Base-by-base conservation (phyloP, 1,140 invertebrate species). In the Zaprionus camerounensis region DNA sequence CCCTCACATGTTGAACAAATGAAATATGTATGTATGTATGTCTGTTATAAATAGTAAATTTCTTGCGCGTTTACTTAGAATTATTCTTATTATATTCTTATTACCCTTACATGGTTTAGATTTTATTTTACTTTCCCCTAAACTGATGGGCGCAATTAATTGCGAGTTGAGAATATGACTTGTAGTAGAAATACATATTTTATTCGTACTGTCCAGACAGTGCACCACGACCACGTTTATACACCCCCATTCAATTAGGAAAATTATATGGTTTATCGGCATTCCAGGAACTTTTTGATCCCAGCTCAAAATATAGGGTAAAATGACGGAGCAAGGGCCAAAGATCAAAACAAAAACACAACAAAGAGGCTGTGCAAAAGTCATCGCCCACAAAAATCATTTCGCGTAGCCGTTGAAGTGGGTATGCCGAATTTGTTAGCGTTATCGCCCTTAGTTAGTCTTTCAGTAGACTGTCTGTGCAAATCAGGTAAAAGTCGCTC, bases 231-330 rank as follows among this genome's bases (percentile, higher is more conserved):
- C 78, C 81, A 72, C 79, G 68, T 84, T 82, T 82, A 80, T 78
- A 72, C 88, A 91, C 79, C 88, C 84, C 82, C 88, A 91, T 91
- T 91, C 86, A 91, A 91, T 91, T 91, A 91, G 84, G 76, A 51
- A 91, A 91, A 91, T 91, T 91, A 91, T 91, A 91, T 84, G 83
- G 78, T 91, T 81, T 76, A 74, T 80, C 71, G 61, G 70, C 58
- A 81, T 91, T 91, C 83, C 83, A 72, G 74, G 81, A 91, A 91
- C 74, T 82, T 82, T 79, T 82, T 69, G 83, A 71, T 82, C 71
- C 67, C 69, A 51, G 76, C 78, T 78, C 69, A 91, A 77, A 90
- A 76, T 56, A 87, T 88, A 88, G 84, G 77, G 68, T 69, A 85
- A 78, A 90, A 80, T 86, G 78, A 75, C 71, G 84, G 83, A 78